Base-by-base conservation (phyloP, 2,888 invertebrate species). In the Hypolimnas misippus region DNA sequence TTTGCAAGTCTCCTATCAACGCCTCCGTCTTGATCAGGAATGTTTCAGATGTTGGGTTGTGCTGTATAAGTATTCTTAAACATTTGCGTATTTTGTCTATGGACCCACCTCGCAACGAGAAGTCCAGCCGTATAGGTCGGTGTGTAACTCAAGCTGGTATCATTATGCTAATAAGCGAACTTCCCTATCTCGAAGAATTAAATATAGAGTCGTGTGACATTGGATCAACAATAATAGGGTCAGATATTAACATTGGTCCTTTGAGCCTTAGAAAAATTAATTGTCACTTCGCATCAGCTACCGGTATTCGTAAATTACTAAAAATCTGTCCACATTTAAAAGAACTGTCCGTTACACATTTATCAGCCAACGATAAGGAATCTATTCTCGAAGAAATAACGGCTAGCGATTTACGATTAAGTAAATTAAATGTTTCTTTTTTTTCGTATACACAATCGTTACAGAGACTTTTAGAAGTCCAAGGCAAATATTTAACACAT, bases 191-290 rank as follows among this genome's bases (percentile, higher is more conserved):
- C 67, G 89, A 92, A 74, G 92, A 92, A 55, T 73, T 92, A 33
- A 76, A 82, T 55, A 90, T 92, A 54, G 92, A 92, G 73, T 92
- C 92, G 40, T 92, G 92, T 72, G 92, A 92, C 73, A 86, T 92
- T 54, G 92, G 92, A 21, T 87, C 92, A 0, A 92, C 91, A 3
- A 78, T 92, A 33, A 87, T 89, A 19, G 77, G 84, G n/a, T 81
- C 87, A 3, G 75, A 81, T 7, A 67, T 77, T 49, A 80, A 83
- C 1, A 83, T 90, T 57, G 88, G 87, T 14, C 90, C 92, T 0
- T 76, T 92, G 21, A 83, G 83, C 76, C 82, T 92, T 33, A 79
- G 80, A 49, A 92, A 90, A 79, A 86, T 92, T 0, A 92, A 90
- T 62, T 88, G 87, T 68, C 92, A 92, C 71, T 92, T 89, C 70